Base-by-base conservation (phyloP, 1,140 invertebrate genomes). In the Brachystomella parvula region DNA sequence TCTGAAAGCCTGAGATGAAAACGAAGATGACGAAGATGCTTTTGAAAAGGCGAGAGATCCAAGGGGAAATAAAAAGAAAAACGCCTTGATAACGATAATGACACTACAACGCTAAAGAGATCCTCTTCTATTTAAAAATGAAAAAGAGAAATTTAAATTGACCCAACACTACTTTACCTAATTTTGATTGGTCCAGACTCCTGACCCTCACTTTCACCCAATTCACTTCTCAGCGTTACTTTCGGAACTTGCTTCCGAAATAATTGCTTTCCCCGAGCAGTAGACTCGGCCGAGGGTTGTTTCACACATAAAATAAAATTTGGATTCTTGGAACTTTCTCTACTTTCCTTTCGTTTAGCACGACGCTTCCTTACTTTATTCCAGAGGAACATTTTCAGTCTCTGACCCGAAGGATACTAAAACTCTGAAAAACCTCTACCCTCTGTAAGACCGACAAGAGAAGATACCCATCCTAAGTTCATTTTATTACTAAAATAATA, bases 131-230 rank as follows among this genome's bases (percentile, higher is more conserved):
- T n/a, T n/a, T n/a, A n/a, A n/a, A n/a, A n/a, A n/a, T n/a, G n/a
- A n/a, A n/a, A n/a, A n/a, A n/a, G n/a, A n/a, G n/a, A n/a, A n/a
- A n/a, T n/a, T n/a, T n/a, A n/a, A n/a, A n/a, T n/a, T n/a, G n/a
- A n/a, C n/a, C n/a, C n/a, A n/a, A n/a, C n/a, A n/a, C 49, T n/a
- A 26, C 24, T 53, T 53, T 53, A 53, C 49, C 49, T 53, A 53
- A 15, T 53, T 53, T 53, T 53, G 49, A 53, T 24, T 53, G 49
- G 49, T 26, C 24, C 24, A 17, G 6, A 53, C 9, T 53, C 49
- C 49, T 19, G 49, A n/a, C 9, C n/a, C 49, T 26, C 6, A 15
- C 49, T 53, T 6, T 24, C 49, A 53, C 21, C 49, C 21, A 6
- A 24, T 53, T 53, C 49, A 9, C 21, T 12, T 26, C 49, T 12